phyloP scores from a whole-genome alignment of 2,113 vertebrate species.

The Aphyosemion australe region DNA sequence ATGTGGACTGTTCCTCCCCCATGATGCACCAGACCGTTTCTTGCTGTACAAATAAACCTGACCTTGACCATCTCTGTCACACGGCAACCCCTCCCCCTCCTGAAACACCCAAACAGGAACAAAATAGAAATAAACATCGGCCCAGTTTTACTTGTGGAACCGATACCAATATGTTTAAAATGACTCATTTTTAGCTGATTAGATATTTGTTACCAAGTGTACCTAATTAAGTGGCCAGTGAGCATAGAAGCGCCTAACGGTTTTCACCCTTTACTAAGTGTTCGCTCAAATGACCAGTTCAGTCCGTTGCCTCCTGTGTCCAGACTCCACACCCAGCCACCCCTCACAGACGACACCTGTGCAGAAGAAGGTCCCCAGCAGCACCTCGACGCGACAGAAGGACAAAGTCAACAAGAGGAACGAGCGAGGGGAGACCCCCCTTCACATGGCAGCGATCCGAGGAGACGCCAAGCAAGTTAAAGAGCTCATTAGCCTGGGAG shows the following conservation, averaged over 20 bases:
- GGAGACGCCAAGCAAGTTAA: conserved; percentile 97
- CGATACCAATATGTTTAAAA: too few species aligned
- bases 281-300: conserved; percentile 17
- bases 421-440: conserved; percentile 94
- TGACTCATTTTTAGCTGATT: too few species aligned
- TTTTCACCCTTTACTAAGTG: background rate
- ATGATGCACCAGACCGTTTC: too few species aligned
- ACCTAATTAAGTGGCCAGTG: too few species aligned
- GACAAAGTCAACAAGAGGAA: conserved; percentile 99
- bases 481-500: conserved; percentile 94
- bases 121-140: too few species aligned
- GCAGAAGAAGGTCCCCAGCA: conserved; percentile 92
- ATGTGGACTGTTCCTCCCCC: too few species aligned
- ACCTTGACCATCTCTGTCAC: too few species aligned
- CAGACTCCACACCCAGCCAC: conserved; percentile 93
- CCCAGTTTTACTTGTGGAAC: too few species aligned
- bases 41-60: too few species aligned
- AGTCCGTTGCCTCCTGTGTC: background rate
- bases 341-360: conserved; percentile 88
- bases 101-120: too few species aligned
- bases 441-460: conserved; percentile 97
- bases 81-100: too few species aligned
- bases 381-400: conserved; percentile 91
- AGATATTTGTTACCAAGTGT: too few species aligned
- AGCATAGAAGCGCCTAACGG: background rate